Conservation (phyloP, 2,797 vertebrate genomes). For the Clarias laeviceps region DNA sequence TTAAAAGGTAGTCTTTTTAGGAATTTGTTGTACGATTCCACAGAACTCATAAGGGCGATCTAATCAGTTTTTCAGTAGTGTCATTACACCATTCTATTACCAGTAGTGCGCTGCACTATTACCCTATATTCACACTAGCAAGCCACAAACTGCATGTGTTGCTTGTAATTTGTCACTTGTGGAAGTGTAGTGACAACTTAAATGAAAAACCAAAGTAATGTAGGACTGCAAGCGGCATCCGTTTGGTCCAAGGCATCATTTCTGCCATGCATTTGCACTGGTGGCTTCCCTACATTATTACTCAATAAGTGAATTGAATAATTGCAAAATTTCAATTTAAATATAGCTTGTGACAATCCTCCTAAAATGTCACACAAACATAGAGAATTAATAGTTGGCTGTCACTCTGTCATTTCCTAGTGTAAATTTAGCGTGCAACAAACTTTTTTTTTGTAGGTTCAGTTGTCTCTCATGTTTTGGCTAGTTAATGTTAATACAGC, state of each 20-base stretch:
- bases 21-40: background rate
- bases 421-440: background rate
- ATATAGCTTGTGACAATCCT: background rate
- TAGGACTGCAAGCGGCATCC: background rate
- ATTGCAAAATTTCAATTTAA: background rate
- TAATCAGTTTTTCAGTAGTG: background rate
- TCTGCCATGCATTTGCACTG: background rate
- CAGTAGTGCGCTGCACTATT: background rate
- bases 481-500: background rate
- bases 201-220: background rate
- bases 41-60: no score
- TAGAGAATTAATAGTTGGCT: background rate
- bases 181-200: background rate
- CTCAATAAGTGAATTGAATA: background rate
- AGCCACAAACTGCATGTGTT: background rate
- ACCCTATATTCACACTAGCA: background rate
- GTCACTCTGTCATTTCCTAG: background rate
- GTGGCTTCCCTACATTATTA: background rate
- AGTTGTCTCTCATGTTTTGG: background rate
- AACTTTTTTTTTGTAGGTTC: no score
- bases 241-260: background rate
- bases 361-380: background rate
- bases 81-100: background rate
- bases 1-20: background rate
- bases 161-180: constrained; percentile 5